Base-by-base conservation (phyloP, 2,888 invertebrate species). In the Ectropis crepuscularia region DNA sequence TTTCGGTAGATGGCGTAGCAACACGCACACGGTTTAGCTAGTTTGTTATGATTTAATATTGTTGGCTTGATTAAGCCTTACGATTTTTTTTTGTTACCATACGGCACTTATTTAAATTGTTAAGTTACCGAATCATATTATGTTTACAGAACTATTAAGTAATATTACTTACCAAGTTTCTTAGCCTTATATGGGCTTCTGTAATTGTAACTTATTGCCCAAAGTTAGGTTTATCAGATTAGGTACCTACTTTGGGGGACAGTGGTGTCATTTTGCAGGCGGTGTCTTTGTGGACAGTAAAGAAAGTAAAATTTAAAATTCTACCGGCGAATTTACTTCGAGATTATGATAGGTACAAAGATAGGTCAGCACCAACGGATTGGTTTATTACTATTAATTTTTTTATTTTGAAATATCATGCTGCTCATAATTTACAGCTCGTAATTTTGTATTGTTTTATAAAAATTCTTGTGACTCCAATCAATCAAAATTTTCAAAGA, bases 281-380 rank as follows among this genome's bases (percentile, higher is more conserved):
- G 66, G 67, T 49, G 55, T 48, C 61, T 68, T 81, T 80, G 75
- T 75, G 75, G 75, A 75, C 73, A 76, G 70, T 64, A 70, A 72
- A 72, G 67, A 71, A 74, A 72, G 74, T 79, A 71, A 64, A 74
- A 79, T 86, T 90, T 87, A 79, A 82, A 85, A 90, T 91, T 90
- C 90, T 74, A 78, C 73, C 67, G 75, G 77, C 80, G 80, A 74
- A 67, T 81, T 76, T 73, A 76, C 75, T 76, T 78, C 74, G 73
- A 79, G 82, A 86, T 87, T 88, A 88, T 86, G 82, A 86, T 87
- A 86, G 81, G 81, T 79, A 78, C 76, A 77, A 77, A 71, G 61
- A 49, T 39, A 58, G 54, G 50, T 46, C 42, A 74, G 71, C 45
- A 7, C 9, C 39, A 10, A 5, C 6, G 50, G 36, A 10, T 7